Conservation (phyloP, 1,140 invertebrate genomes). For the Stegodyphus dumicola region DNA sequence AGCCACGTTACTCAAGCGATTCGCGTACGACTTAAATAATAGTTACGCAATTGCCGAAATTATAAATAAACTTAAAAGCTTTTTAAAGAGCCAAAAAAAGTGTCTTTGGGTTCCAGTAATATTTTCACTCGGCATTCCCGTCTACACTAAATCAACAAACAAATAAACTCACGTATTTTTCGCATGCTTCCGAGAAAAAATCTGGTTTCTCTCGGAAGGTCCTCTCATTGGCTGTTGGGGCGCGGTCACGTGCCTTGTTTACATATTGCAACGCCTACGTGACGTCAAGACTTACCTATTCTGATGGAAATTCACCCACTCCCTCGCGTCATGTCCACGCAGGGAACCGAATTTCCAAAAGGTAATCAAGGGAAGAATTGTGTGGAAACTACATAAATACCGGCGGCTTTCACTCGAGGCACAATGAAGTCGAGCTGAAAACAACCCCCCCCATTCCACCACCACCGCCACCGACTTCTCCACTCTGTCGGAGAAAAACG, state of each 20-base stretch:
- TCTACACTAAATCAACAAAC: neutral
- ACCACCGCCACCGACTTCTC: neutral
- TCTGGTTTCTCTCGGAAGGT: neutral
- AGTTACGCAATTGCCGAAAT: too few species aligned
- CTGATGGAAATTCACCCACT: constrained; percentile 46
- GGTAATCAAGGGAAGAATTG: constrained; percentile 59
- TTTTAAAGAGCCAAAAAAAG: too few species aligned
- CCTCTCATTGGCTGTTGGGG: constrained; percentile 32
- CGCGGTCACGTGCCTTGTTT: constrained; percentile 52
- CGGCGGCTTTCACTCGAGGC: constrained; percentile 27
- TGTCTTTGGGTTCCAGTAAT: too few species aligned
- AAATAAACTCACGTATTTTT: constrained; percentile 51
- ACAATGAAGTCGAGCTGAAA: constrained; percentile 36
- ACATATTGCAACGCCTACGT: constrained; percentile 51
- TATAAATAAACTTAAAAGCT: too few species aligned
- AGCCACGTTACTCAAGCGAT: too few species aligned
- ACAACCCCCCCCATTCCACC: too few species aligned
- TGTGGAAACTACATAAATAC: constrained; percentile 59
- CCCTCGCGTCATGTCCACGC: constrained; percentile 24
- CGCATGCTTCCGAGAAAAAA: neutral
- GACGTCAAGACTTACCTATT: constrained; percentile 48
- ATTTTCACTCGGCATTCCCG: too few species aligned
- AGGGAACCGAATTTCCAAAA: constrained; percentile 23
- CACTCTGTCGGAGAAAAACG: too few species aligned
- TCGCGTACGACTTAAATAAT: too few species aligned